phyloP scores from a whole-genome alignment of 1,140 invertebrate species.

The Episyrphus balteatus region DNA sequence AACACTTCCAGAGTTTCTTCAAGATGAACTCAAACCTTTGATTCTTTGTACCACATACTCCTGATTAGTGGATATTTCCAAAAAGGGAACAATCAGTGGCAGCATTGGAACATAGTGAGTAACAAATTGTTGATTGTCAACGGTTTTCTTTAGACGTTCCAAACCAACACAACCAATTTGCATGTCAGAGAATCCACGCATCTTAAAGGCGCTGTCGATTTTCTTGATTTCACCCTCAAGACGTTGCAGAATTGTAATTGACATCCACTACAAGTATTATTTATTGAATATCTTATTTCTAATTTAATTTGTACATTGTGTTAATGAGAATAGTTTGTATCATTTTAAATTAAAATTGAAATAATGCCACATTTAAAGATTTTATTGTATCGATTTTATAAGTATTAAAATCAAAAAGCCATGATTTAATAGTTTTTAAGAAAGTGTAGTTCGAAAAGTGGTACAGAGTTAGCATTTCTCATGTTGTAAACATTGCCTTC shows the following conservation, averaged over 20 bases:
- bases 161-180: conserved; percentile 57
- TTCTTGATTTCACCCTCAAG: conserved; percentile 57
- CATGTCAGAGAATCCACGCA: conserved; percentile 56
- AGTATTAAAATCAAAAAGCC: too few relatives aligned
- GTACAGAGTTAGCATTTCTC: too few relatives aligned
- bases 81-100: conserved; percentile 58
- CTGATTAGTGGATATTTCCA: conserved; percentile 68
- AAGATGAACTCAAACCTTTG: conserved; percentile 22
- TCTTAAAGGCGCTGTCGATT: conserved; percentile 52
- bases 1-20: conserved; percentile 12
- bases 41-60: conserved; percentile 71
- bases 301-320: too few relatives aligned
- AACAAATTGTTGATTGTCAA: conserved; percentile 45
- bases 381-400: too few relatives aligned
- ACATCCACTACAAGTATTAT: conserved; percentile 64
- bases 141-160: conserved; percentile 57
- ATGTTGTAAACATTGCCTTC: too few relatives aligned
- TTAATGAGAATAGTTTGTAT: too few relatives aligned
- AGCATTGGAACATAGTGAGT: conserved; percentile 55
- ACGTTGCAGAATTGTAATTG: conserved; percentile 59
- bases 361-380: too few relatives aligned
- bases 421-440: too few relatives aligned
- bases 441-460: too few relatives aligned
- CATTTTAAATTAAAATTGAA: too few relatives aligned
- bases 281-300: too few relatives aligned